Conservation (phyloP, 2,113 vertebrate genomes). For the Poeciliopsis retropinna region DNA sequence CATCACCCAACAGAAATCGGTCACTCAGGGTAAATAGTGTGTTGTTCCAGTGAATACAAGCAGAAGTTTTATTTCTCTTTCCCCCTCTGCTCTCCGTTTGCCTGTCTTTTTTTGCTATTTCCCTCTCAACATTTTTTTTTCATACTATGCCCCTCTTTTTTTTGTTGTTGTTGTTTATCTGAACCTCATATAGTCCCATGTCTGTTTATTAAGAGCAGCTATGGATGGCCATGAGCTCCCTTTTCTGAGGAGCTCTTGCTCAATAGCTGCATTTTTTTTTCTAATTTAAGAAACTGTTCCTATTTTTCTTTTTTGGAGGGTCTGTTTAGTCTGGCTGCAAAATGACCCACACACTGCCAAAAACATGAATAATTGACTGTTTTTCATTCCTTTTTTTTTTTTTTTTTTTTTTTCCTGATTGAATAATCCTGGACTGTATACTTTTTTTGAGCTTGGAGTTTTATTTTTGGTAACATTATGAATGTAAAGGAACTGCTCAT, state of each 20-base stretch:
- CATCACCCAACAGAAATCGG: constrained; percentile 42
- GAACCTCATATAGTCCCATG: constrained; percentile 13
- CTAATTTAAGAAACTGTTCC: background rate
- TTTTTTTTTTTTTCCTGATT: background rate
- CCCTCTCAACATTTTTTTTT: background rate
- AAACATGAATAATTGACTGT: background rate
- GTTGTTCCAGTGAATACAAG: constrained; percentile 57
- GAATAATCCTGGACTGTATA: background rate
- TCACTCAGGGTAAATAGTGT: constrained; percentile 50
- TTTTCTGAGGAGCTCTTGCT: constrained; percentile 12
- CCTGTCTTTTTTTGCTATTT: background rate
- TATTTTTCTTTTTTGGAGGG: background rate
- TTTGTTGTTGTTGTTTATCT: constrained; percentile 19
- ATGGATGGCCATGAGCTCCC: constrained; percentile 6
- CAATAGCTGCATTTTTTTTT: constrained; percentile 12
- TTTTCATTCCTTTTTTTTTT: background rate
- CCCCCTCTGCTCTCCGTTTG: constrained; percentile 21
- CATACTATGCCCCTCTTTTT: constrained; percentile 1
- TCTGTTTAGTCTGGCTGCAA: background rate
- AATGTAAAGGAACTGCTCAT: background rate
- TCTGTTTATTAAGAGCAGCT: constrained; percentile 32
- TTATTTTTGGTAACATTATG: background rate
- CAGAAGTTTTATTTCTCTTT: constrained; percentile 32
- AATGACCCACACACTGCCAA: background rate
- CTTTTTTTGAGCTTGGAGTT: too few relatives aligned